Conservation (phyloP, 2,888 invertebrate genomes). For the Odontomyia ornata region DNA sequence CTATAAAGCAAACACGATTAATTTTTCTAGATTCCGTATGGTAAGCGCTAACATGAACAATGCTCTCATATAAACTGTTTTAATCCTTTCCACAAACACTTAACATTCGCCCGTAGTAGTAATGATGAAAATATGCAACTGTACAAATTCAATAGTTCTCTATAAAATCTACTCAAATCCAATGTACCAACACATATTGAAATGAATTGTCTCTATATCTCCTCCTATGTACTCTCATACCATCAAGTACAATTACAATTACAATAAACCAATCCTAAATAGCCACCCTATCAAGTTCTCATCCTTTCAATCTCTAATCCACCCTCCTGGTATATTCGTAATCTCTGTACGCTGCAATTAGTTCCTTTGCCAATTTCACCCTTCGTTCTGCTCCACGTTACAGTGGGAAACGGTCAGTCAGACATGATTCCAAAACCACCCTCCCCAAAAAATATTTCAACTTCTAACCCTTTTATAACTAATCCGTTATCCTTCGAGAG, state of each 20-base stretch:
- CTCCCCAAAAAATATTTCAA: background rate
- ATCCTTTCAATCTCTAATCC: background rate
- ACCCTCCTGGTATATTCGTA: background rate
- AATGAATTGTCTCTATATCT: background rate
- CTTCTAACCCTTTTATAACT: conserved; percentile 16
- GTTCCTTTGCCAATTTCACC: conserved; percentile 30
- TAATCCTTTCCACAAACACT: no score
- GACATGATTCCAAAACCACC: background rate
- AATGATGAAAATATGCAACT: no score
- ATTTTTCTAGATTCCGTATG: no score
- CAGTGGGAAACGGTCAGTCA: background rate
- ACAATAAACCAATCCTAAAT: conserved; percentile 25
- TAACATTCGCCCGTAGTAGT: no score
- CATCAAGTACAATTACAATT: conserved; percentile 31
- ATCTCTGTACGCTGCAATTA: conserved; percentile 25
- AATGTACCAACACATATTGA: background rate
- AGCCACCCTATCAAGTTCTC: background rate
- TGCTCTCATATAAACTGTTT: no score
- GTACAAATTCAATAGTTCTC: no score
- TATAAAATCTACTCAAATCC: no score
- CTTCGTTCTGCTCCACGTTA: background rate
- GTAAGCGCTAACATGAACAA: no score
- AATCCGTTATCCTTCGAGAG: conserved; percentile 8
- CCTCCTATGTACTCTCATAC: background rate
- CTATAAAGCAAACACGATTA: no score